These are phyloP conservation scores for Taenioides sp. DNA, from an alignment of 2,797 vertebrate species.

Conservation along the genomic window DNA sequence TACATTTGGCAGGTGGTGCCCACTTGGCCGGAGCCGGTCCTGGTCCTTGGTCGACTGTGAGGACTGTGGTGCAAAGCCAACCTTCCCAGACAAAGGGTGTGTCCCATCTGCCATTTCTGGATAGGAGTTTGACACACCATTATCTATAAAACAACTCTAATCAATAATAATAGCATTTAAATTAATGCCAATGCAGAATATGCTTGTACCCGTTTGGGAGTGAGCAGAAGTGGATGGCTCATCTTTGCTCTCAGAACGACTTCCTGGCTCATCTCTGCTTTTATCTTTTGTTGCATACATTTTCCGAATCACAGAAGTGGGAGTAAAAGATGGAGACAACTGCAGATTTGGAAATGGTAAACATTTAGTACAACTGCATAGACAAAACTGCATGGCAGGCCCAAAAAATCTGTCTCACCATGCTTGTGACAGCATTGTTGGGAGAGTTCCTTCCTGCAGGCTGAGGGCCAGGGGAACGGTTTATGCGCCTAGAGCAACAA, in stretches of 20 bases:
- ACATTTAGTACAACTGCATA: neutral
- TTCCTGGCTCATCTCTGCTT: constrained; percentile 85
- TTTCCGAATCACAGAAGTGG: constrained; percentile 98
- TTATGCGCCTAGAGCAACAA: constrained; percentile 81
- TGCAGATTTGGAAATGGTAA: constrained; percentile 45
- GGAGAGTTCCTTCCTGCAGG: constrained; percentile 87
- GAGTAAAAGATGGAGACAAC: constrained; percentile 97
- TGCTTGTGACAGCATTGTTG: constrained; percentile 88
- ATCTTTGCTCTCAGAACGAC: constrained; percentile 84
- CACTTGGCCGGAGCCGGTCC: constrained; percentile 85
- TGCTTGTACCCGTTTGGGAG: constrained; percentile 82
- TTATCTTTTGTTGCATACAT: constrained; percentile 99
- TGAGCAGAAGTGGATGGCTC: constrained; percentile 66
- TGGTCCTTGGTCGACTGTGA: constrained; percentile 83
- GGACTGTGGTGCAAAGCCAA: constrained; percentile 79
- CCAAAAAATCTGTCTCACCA: constrained; percentile 79
- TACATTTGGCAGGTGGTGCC: constrained; percentile 85
- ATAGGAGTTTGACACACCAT: constrained; percentile 65
- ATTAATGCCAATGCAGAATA: neutral
- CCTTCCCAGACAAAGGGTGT: constrained; percentile 66
- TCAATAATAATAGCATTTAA: neutral
- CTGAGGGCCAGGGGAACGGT: constrained; percentile 84
- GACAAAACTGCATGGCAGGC: neutral
- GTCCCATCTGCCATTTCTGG: constrained; percentile 66
- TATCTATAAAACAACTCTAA: constrained; percentile 51